A percentile compares a stretch with the other conserved stretches of the same genome.
Evolutionary conservation across 2,113 vertebrate genomes (phyloP).

Genomic region (Neogobius melanostomus): DNA sequence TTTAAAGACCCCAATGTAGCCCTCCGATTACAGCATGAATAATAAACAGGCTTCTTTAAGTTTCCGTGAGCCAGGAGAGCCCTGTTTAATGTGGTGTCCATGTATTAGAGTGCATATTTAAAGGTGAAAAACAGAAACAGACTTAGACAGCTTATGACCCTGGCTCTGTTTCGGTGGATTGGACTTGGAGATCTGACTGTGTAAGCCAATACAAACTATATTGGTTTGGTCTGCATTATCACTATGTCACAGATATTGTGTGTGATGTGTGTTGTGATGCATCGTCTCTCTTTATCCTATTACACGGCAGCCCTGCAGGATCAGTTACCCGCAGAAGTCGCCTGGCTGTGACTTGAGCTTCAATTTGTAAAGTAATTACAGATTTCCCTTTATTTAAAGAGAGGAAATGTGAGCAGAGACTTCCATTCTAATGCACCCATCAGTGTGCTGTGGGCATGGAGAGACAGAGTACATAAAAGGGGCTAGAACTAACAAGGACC

Average conservation of each 20-base stretch:
- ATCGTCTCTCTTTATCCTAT: constrained; percentile 26
- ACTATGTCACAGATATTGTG: constrained; percentile 24
- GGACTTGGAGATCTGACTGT: constrained; percentile 3
- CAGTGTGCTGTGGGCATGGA: constrained; percentile 21
- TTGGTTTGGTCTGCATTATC: constrained; percentile 13
- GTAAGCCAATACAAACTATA: constrained; percentile 3
- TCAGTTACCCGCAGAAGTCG: constrained; percentile 32
- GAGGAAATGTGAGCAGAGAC: constrained; percentile 10
- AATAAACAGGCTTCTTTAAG: constrained; percentile 63
- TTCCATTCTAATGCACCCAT: constrained; percentile 33
- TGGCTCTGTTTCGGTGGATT: constrained; percentile 35
- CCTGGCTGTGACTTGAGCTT: constrained; percentile 23
- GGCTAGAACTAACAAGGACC: constrained; percentile 31
- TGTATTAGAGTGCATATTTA: constrained; percentile 61
- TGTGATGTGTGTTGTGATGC: constrained; percentile 21
- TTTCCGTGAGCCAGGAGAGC: constrained; percentile 44
- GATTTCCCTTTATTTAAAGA: constrained; percentile 9
- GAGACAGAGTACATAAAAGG: constrained; percentile 16
- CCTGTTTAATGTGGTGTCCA: constrained; percentile 65
- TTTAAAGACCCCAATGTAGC: constrained; percentile 64
- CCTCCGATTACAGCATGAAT: constrained; percentile 75
- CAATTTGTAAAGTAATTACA: constrained; percentile 40
- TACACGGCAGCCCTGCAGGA: constrained; percentile 7
- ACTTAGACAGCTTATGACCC: constrained; percentile 48
- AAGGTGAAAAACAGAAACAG: constrained; percentile 27